phyloP scores from a whole-genome alignment of 2,888 invertebrate species.

The Pocota personata region DNA sequence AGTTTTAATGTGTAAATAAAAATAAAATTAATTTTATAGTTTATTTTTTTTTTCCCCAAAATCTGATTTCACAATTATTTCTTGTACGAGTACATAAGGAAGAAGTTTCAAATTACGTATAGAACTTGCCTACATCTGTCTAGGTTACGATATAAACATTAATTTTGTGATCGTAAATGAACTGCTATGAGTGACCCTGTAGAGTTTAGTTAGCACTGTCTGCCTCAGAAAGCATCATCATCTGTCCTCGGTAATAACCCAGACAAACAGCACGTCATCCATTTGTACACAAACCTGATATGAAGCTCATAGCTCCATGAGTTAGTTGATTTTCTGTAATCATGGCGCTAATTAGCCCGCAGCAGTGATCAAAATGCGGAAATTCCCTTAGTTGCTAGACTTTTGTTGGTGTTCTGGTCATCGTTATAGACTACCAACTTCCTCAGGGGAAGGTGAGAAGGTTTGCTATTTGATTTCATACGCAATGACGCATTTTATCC shows the following conservation, averaged over 20 bases:
- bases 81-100: not conserved
- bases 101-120: not conserved
- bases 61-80: not conserved
- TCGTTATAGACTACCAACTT: not conserved
- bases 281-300: not conserved
- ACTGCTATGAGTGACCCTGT: not conserved
- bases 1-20: not conserved
- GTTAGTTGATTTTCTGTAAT: not conserved
- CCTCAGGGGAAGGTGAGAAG: not conserved
- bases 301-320: not conserved
- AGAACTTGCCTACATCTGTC: too few species aligned
- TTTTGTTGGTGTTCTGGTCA: not conserved
- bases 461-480: not conserved
- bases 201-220: not conserved
- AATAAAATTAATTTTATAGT: not conserved
- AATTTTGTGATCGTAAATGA: not conserved
- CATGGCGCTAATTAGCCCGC: not conserved
- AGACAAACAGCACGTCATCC: not conserved
- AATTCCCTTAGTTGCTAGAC: not conserved
- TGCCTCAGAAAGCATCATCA: not conserved
- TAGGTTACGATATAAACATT: too few species aligned
- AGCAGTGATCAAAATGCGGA: not conserved
- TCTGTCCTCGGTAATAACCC: slow-evolving; percentile 18
- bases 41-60: too few species aligned
- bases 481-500: not conserved